A percentile compares a stretch with the other conserved stretches of the same genome.
phyloP scores from a whole-genome alignment of 2,888 invertebrate species.

The Drosophila koepferae region DNA sequence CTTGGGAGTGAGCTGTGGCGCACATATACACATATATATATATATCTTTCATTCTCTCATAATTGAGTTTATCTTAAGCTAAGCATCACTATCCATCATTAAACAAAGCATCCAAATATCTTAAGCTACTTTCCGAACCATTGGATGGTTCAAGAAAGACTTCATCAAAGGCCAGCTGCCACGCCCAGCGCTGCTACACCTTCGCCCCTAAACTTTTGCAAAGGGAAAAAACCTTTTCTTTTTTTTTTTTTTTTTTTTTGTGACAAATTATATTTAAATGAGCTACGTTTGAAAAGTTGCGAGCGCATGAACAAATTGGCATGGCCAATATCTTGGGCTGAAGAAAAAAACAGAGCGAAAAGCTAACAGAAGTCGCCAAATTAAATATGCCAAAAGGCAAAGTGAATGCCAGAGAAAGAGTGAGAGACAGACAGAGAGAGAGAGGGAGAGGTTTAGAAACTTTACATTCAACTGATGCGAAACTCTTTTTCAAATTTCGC shows the following conservation, averaged over 20 bases:
- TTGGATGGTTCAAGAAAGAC: neutral
- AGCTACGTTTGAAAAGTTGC: conserved; percentile 75
- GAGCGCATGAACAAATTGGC: conserved; percentile 55
- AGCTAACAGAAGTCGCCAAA: conserved; percentile 65
- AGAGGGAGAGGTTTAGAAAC: conserved; percentile 51
- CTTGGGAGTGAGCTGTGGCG: conserved; percentile 84
- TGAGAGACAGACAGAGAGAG: conserved; percentile 40
- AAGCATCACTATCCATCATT: neutral
- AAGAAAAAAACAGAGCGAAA: conserved; percentile 2
- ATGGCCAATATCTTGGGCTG: conserved; percentile 49
- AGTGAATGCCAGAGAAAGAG: conserved; percentile 43
- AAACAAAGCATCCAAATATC: neutral
- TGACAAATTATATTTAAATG: conserved; percentile 79
- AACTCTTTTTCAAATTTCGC: conserved; percentile 53
- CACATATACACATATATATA: too few species aligned
- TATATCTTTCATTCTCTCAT: too few species aligned
- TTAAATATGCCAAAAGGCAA: conserved; percentile 75
- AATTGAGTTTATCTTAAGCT: neutral
- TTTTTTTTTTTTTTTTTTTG: conserved; percentile 22
- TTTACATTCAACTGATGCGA: conserved; percentile 48
- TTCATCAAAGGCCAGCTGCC: neutral
- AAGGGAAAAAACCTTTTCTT: conserved; percentile 23
- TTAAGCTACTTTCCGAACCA: conserved; percentile 2
- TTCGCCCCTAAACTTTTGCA: conserved; percentile 21
- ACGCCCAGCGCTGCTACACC: neutral